These are phyloP conservation scores for Tipula lateralis DNA, from an alignment of 2,888 invertebrate species.

Conservation along the genomic window DNA sequence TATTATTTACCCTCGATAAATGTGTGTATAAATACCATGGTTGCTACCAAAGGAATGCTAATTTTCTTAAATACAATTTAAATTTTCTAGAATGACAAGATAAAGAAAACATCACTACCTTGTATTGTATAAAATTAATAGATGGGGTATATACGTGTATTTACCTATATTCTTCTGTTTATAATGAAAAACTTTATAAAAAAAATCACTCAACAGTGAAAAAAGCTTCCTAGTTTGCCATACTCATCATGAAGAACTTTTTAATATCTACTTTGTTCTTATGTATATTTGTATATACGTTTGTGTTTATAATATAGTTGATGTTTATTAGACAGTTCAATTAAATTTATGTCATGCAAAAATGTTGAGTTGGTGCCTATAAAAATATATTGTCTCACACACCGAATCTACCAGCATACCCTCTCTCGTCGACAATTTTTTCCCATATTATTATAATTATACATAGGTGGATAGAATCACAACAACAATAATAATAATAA, in stretches of 20 bases:
- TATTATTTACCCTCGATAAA: neutral
- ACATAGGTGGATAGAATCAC: too few relatives aligned
- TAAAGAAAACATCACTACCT: neutral
- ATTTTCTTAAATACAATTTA: neutral
- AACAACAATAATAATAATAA: neutral
- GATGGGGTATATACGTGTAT: neutral
- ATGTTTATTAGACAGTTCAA: neutral
- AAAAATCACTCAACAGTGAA: neutral
- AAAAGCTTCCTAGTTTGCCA: neutral
- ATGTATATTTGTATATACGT: neutral
- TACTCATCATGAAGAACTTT: neutral
- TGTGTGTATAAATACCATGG: too few relatives aligned
- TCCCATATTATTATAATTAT: neutral
- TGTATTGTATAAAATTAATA: neutral
- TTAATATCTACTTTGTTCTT: neutral
- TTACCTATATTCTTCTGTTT: neutral
- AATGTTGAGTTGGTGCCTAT: neutral
- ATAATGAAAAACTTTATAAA: neutral
- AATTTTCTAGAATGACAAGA: neutral
- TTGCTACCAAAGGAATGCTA: neutral
- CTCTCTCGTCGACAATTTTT: neutral
- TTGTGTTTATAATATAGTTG: neutral
- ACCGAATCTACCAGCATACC: neutral
- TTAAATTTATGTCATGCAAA: neutral
- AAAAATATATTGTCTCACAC: neutral